Conservation (phyloP, 2,888 invertebrate species). For the Phyllotreta cruciferae region DNA sequence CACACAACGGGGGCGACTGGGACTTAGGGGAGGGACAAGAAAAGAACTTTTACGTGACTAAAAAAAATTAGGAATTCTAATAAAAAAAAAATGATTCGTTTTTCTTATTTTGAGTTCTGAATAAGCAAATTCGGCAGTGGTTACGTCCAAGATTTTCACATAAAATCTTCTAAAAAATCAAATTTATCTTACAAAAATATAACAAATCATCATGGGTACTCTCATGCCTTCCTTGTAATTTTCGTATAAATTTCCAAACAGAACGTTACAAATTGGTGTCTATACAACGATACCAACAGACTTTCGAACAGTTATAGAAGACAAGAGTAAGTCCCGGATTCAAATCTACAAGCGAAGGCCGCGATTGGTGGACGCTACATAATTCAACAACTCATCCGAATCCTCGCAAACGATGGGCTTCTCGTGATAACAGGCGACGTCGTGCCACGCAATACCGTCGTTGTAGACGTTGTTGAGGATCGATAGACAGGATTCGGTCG, state of each 20-base stretch:
- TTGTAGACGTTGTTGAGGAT: conserved; percentile 92
- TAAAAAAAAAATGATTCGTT: neutral
- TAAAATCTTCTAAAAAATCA: neutral
- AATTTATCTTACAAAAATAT: conserved; percentile 4
- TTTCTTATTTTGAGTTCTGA: neutral
- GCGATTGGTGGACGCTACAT: conserved; percentile 84
- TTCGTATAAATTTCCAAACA: neutral
- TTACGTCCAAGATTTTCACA: too few relatives aligned
- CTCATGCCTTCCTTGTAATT: conserved; percentile 4
- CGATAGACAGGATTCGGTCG: conserved; percentile 85
- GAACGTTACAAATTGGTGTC: too few relatives aligned
- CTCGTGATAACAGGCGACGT: conserved; percentile 92
- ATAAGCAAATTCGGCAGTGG: neutral
- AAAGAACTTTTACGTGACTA: conserved; percentile 1
- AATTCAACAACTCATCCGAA: conserved; percentile 85
- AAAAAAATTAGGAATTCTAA: neutral
- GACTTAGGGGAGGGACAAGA: neutral
- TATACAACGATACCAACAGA: too few relatives aligned
- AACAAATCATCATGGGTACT: neutral
- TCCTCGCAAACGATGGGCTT: conserved; percentile 92
- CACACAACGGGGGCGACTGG: conserved; percentile 4
- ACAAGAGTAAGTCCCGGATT: neutral
- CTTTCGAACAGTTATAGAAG: too few relatives aligned
- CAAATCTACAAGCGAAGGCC: conserved; percentile 75
- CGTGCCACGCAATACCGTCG: conserved; percentile 93